These are phyloP conservation scores for Albula goreensis DNA, from an alignment of 2,113 vertebrate species.

Conservation along the genomic window DNA sequence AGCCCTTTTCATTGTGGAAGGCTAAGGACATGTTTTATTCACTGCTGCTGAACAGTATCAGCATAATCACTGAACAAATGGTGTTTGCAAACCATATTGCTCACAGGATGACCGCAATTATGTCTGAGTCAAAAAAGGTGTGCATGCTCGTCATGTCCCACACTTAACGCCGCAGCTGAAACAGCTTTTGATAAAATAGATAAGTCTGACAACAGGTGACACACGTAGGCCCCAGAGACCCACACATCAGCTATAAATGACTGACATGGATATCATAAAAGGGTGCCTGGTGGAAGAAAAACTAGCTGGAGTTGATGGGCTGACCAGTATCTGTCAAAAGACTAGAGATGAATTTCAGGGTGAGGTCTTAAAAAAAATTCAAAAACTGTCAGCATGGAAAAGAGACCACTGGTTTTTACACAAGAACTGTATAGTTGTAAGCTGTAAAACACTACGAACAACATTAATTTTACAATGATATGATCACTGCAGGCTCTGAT, in stretches of 20 bases:
- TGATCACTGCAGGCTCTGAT: background rate
- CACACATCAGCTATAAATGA: background rate
- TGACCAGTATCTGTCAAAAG: background rate
- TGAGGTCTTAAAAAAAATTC: background rate
- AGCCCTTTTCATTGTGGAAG: slow-evolving; percentile 35
- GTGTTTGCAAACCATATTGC: background rate
- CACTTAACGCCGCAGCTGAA: background rate
- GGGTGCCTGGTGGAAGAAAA: background rate
- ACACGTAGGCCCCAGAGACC: background rate
- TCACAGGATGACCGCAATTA: background rate
- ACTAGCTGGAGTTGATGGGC: background rate
- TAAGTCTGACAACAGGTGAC: background rate
- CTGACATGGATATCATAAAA: background rate
- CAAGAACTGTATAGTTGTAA: background rate
- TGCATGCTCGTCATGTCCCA: background rate
- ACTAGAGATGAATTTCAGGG: background rate
- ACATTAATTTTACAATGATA: background rate
- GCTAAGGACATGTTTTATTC: slow-evolving; percentile 20
- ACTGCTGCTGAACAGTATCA: slow-evolving; percentile 29
- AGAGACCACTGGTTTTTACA: background rate
- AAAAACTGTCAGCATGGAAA: background rate
- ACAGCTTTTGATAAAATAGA: too few relatives aligned
- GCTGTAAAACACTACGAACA: background rate
- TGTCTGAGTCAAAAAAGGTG: background rate
- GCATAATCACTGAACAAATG: background rate